phyloP scores from a whole-genome alignment of 1,140 invertebrate species.

The Micrasema longulum region DNA sequence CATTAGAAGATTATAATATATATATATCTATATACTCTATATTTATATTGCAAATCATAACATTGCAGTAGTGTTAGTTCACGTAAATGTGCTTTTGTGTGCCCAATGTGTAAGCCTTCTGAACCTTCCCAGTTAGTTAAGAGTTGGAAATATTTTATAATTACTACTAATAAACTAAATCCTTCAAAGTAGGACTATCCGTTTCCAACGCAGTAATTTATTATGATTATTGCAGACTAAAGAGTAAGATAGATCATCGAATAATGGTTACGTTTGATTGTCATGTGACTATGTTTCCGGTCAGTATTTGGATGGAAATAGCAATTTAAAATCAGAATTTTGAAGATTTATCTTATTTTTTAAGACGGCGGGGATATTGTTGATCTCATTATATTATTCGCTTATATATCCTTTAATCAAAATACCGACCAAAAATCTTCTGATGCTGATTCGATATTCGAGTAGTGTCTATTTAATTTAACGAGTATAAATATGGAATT shows the following conservation, averaged over 20 bases:
- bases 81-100: constrained; percentile 53
- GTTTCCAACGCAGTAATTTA: neutral
- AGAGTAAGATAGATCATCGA: too few species aligned
- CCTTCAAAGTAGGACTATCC: neutral
- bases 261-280: too few species aligned
- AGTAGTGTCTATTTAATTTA: constrained; percentile 27
- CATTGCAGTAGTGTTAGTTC: constrained; percentile 51
- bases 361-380: constrained; percentile 17
- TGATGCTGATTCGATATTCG: constrained; percentile 33
- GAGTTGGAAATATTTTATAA: constrained; percentile 2
- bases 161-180: constrained; percentile 1
- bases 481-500: constrained; percentile 13
- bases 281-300: too few species aligned
- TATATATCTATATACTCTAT: constrained; percentile 45
- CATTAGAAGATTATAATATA: constrained; percentile 18
- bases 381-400: constrained; percentile 32
- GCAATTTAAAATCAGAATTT: too few species aligned
- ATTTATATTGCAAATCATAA: constrained; percentile 50
- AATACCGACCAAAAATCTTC: constrained; percentile 42
- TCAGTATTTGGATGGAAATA: too few species aligned
- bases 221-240: neutral
- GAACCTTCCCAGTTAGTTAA: constrained; percentile 24
- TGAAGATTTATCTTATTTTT: neutral
- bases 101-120: constrained; percentile 49
- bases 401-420: constrained; percentile 25